phyloP scores from a whole-genome alignment of 2,113 vertebrate genomes.

The Psilopsiagon aurifrons region DNA sequence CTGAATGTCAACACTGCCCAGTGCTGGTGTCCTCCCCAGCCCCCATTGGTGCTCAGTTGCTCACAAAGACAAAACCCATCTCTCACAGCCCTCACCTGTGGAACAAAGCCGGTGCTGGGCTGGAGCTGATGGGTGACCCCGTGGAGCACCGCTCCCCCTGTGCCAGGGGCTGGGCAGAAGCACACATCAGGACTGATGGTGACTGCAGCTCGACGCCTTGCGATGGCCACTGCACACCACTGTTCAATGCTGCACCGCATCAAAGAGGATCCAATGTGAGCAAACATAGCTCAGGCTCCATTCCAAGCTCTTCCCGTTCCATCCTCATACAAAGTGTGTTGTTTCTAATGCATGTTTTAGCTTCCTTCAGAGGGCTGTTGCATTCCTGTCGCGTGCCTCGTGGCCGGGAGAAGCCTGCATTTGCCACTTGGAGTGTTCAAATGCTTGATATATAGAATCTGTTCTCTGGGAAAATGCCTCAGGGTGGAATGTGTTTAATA shows the following conservation, averaged over 20 bases:
- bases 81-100: not conserved
- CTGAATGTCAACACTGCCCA: not conserved
- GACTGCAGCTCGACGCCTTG: fast-evolving
- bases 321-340: not conserved
- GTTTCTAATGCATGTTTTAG: conserved; percentile 18
- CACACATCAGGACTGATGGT: not conserved
- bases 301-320: not conserved
- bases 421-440: not conserved
- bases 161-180: not conserved
- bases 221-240: fast-evolving
- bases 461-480: conserved; percentile 51
- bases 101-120: not conserved
- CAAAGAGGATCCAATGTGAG: not conserved
- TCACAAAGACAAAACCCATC: not conserved
- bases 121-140: fast-evolving
- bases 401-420: not conserved
- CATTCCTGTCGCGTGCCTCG: not conserved
- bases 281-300: not conserved
- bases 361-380: conserved; percentile 2
- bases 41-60: not conserved
- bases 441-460: conserved; percentile 30
- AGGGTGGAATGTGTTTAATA: conserved; percentile 64
- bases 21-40: not conserved
- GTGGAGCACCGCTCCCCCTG: not conserved
- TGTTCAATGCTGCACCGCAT: fast-evolving